Evolutionary conservation across 2,797 vertebrate genomes (phyloP).

Genomic region (Epinephelus malabaricus): DNA sequence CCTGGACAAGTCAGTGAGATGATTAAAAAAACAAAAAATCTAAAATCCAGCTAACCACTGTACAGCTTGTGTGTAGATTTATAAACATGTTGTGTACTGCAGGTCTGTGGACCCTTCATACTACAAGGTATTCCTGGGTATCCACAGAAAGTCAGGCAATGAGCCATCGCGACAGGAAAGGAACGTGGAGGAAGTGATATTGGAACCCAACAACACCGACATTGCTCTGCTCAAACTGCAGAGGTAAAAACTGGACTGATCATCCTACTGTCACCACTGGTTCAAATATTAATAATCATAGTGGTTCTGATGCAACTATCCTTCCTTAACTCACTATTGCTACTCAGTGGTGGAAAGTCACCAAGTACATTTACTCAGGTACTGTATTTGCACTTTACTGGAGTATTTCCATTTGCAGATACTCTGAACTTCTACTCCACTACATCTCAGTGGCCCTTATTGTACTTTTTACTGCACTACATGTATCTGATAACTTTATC

Average conservation of each 20-base stretch:
- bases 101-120: not conserved
- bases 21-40: no score
- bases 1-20: no score
- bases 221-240: conserved; percentile 80
- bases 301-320: not conserved
- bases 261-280: no score
- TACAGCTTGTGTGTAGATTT: no score
- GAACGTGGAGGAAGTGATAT: conserved; percentile 82
- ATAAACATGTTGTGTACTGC: no score
- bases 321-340: not conserved
- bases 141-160: conserved; percentile 76
- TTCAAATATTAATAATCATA: not conserved
- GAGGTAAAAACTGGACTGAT: no score
- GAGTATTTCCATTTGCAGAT: no score
- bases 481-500: no score
- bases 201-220: conserved; percentile 83
- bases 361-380: no score
- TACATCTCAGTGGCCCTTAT: not conserved
- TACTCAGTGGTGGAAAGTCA: no score
- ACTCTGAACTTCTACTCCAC: not conserved
- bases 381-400: no score
- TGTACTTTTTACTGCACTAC: not conserved
- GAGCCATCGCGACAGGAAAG: conserved; percentile 65
- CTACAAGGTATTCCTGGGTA: conserved; percentile 89
- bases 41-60: no score